These are phyloP conservation scores for Acanthoscelides obtectus DNA, from an alignment of 2,888 invertebrate genomes.

Conservation along the genomic window DNA sequence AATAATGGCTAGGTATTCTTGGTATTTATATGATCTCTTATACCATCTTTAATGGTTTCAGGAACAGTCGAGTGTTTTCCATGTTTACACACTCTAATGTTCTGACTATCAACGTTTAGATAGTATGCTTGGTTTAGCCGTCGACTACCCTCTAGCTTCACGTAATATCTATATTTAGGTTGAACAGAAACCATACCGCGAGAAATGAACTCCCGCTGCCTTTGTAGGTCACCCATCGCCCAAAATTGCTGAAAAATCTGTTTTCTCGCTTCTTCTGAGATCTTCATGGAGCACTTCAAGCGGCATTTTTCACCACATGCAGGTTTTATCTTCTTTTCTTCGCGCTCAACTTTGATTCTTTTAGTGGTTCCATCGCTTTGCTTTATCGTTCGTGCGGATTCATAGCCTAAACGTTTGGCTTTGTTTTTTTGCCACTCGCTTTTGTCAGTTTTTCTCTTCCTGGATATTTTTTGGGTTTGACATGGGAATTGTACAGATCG, in stretches of 20 bases:
- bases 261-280: neutral
- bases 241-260: conserved; percentile 1
- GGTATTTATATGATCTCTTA: conserved; percentile 1
- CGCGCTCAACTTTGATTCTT: neutral
- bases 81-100: neutral
- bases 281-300: conserved; percentile 1
- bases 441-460: neutral
- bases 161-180: conserved; percentile 2
- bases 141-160: neutral
- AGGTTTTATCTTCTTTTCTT: neutral
- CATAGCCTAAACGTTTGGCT: neutral
- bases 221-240: neutral
- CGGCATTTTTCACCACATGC: conserved; percentile 1
- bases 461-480: neutral
- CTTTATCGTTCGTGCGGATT: neutral
- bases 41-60: neutral
- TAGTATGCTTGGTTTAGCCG: neutral
- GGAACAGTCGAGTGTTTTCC: neutral
- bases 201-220: neutral
- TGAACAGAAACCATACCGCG: neutral
- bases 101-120: neutral
- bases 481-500: neutral
- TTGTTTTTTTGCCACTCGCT: neutral
- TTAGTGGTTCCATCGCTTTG: neutral
- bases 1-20: neutral